These are phyloP conservation scores for Donacobius atricapilla DNA, from an alignment of 2,113 vertebrate species.

Conservation along the genomic window DNA sequence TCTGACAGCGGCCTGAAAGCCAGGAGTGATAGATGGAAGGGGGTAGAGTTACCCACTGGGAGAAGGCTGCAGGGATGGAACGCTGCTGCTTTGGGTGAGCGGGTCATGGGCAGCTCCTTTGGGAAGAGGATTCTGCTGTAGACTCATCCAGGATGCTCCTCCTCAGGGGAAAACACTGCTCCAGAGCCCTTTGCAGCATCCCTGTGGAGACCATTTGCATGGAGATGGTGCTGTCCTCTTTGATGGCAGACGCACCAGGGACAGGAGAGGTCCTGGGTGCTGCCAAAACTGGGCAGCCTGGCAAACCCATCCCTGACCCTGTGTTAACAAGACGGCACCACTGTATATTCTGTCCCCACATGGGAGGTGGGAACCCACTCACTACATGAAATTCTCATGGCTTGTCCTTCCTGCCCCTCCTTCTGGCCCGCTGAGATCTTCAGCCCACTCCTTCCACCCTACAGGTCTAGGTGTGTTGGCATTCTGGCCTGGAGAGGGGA, in stretches of 20 bases:
- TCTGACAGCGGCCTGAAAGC: conserved; percentile 33
- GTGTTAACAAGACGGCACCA: background rate
- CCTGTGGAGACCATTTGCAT: background rate
- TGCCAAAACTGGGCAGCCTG: background rate
- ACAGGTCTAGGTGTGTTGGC: background rate
- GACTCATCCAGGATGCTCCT: background rate
- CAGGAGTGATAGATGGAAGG: conserved; percentile 26
- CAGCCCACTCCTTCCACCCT: background rate
- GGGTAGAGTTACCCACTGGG: background rate
- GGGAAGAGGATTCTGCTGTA: background rate
- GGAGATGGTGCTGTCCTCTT: background rate
- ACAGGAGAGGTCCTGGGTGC: background rate
- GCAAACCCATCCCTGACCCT: background rate
- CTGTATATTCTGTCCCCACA: background rate
- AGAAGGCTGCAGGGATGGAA: background rate
- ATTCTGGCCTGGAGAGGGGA: background rate
- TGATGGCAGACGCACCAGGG: background rate
- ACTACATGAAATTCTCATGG: rapidly evolving
- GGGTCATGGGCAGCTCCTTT: background rate
- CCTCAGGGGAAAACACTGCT: background rate
- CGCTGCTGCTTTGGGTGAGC: background rate
- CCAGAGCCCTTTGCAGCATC: background rate
- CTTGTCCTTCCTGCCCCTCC: background rate
- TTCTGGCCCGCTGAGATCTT: background rate
- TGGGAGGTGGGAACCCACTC: background rate